phyloP scores from a whole-genome alignment of 2,797 vertebrate species.

The Yasuhikotakia modesta region DNA sequence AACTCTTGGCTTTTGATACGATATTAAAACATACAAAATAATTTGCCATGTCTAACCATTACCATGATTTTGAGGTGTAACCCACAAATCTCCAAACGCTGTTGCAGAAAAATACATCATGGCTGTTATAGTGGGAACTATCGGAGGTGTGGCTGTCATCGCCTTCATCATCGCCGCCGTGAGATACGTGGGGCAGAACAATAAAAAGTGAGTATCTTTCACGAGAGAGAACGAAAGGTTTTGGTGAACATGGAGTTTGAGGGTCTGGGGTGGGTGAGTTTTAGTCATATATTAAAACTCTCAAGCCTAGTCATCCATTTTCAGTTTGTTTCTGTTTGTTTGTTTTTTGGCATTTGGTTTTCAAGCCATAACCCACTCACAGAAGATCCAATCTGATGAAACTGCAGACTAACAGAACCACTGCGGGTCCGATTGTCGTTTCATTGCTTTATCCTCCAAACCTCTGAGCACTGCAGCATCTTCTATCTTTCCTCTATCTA shows the following conservation, averaged over 20 bases:
- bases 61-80: not conserved
- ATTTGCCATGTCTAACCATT: too few species aligned
- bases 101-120: conserved; percentile 83
- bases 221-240: conserved; percentile 26
- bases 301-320: conserved; percentile 81
- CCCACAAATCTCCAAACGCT: not conserved
- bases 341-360: conserved; percentile 55
- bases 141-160: conserved; percentile 90
- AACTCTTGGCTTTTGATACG: too few species aligned
- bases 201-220: conserved; percentile 86
- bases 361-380: conserved; percentile 55
- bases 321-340: conserved; percentile 44
- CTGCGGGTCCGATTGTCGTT: conserved; percentile 70
- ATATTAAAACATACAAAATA: too few species aligned
- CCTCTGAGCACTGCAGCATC: conserved; percentile 71
- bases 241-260: conserved; percentile 5
- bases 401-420: conserved; percentile 74
- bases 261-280: conserved; percentile 4
- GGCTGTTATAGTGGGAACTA: conserved; percentile 87
- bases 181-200: conserved; percentile 90
- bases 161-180: conserved; percentile 91
- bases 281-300: conserved; percentile 64
- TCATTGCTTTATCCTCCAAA: conserved; percentile 74
- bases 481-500: conserved; percentile 64
- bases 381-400: conserved; percentile 61